These are phyloP conservation scores for Drosophila bifasciata DNA, from an alignment of 1,140 invertebrate genomes.

Conservation along the genomic window DNA sequence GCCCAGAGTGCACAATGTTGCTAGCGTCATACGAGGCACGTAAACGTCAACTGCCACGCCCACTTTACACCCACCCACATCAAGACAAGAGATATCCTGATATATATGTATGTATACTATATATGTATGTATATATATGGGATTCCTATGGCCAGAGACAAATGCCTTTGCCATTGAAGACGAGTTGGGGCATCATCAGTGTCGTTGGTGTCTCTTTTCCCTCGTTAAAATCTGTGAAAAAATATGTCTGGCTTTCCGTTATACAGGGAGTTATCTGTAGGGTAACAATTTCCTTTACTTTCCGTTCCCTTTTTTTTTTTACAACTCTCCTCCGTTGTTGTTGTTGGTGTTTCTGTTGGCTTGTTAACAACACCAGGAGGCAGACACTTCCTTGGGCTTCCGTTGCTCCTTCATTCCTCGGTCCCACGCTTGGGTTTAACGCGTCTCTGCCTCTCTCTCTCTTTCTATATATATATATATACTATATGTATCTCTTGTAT, in stretches of 20 bases:
- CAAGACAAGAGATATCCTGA: slow-evolving; percentile 1
- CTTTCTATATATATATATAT: neutral
- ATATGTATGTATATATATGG: neutral
- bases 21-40: neutral
- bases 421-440: slow-evolving; percentile 26
- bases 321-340: slow-evolving; percentile 10
- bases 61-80: slow-evolving; percentile 35
- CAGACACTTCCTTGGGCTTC: slow-evolving; percentile 53
- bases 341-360: slow-evolving; percentile 40
- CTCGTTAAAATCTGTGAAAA: slow-evolving; percentile 77
- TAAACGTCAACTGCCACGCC: slow-evolving; percentile 52
- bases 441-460: slow-evolving; percentile 18
- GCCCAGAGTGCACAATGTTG: slow-evolving; percentile 54
- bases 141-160: slow-evolving; percentile 41
- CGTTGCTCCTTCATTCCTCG: slow-evolving; percentile 21
- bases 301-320: too few relatives aligned
- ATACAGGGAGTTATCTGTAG: slow-evolving; percentile 67
- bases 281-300: slow-evolving; percentile 66
- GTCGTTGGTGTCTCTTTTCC: slow-evolving; percentile 30
- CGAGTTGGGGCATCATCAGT: slow-evolving; percentile 25
- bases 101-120: slow-evolving; percentile 1
- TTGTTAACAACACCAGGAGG: slow-evolving; percentile 72
- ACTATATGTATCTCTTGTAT: slow-evolving; percentile 22
- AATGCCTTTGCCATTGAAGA: slow-evolving; percentile 65
- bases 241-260: slow-evolving; percentile 75